Evolutionary conservation across 2,888 invertebrate genomes (phyloP).

Genomic region (Troides aeacus): DNA sequence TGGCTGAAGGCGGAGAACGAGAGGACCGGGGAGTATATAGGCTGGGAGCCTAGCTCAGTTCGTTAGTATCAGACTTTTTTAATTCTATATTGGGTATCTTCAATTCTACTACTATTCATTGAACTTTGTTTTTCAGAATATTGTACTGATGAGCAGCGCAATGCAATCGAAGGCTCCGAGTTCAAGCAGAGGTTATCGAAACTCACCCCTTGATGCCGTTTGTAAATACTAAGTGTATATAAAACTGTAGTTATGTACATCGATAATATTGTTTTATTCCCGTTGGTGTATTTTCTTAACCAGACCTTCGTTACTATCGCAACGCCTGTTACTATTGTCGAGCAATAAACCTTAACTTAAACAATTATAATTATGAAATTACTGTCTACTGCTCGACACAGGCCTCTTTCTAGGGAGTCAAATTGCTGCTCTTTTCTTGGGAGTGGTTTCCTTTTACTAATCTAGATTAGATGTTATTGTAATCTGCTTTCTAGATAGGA

Average conservation of each 20-base stretch:
- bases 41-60: constrained; percentile 78
- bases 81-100: background rate
- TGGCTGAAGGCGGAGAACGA: constrained; percentile 85
- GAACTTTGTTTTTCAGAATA: constrained; percentile 52
- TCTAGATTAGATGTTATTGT: too few relatives aligned
- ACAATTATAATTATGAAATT: too few relatives aligned
- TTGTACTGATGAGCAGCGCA: constrained; percentile 64
- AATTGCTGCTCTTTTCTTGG: too few relatives aligned
- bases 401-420: too few relatives aligned
- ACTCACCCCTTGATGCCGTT: constrained; percentile 36
- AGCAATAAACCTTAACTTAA: too few relatives aligned
- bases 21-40: constrained; percentile 78
- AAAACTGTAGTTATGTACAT: constrained; percentile 7
- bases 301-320: too few relatives aligned
- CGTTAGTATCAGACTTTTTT: constrained; percentile 51
- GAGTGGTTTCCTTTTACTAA: too few relatives aligned
- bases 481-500: too few relatives aligned
- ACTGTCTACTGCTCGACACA: too few relatives aligned
- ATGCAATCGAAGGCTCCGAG: constrained; percentile 51
- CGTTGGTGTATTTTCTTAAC: too few relatives aligned
- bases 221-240: constrained; percentile 20
- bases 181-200: constrained; percentile 54
- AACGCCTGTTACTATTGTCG: too few relatives aligned
- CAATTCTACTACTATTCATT: background rate
- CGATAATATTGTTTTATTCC: constrained; percentile 4